A percentile compares a stretch with the other conserved stretches of the same genome.
phyloP scores from a whole-genome alignment of 1,140 invertebrate genomes.

The Phymorhynchus buccinoides region DNA sequence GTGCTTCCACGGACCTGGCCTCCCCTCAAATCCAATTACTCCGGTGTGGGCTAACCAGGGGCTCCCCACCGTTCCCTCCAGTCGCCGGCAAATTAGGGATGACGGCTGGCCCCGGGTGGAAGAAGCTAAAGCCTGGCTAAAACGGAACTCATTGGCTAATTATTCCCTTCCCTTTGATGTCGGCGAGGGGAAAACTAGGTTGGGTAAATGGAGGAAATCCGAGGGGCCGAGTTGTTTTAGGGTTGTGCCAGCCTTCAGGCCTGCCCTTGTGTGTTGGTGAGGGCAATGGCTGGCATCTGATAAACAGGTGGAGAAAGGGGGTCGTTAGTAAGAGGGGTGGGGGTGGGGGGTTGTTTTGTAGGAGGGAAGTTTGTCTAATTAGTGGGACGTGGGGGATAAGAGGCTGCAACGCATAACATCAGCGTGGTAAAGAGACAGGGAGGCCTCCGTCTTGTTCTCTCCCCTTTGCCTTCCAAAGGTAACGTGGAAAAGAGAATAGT shows the following conservation, averaged over 20 bases:
- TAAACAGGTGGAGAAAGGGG: neutral
- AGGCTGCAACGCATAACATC: neutral
- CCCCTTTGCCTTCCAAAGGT: too few relatives aligned
- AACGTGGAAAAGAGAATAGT: too few relatives aligned
- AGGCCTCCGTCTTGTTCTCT: too few relatives aligned
- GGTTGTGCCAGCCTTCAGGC: neutral
- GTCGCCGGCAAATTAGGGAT: conserved; percentile 7
- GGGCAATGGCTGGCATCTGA: neutral
- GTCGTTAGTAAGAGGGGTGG: neutral
- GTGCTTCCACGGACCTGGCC: neutral
- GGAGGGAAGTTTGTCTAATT: neutral
- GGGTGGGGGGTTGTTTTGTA: neutral
- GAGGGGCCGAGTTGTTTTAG: neutral
- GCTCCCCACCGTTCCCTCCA: neutral
- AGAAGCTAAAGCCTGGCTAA: neutral
- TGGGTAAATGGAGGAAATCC: neutral
- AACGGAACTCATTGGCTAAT: conserved; percentile 24
- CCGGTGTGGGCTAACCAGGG: neutral
- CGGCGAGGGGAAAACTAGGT: neutral
- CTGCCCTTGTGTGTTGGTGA: neutral
- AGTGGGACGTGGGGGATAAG: neutral
- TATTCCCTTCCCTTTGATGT: conserved; percentile 18
- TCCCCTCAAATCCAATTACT: neutral
- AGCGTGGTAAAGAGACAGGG: too few relatives aligned
- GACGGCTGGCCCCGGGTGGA: neutral